Evolutionary conservation across 2,113 vertebrate genomes (phyloP).

Genomic region (Herpetotheres cachinnans): DNA sequence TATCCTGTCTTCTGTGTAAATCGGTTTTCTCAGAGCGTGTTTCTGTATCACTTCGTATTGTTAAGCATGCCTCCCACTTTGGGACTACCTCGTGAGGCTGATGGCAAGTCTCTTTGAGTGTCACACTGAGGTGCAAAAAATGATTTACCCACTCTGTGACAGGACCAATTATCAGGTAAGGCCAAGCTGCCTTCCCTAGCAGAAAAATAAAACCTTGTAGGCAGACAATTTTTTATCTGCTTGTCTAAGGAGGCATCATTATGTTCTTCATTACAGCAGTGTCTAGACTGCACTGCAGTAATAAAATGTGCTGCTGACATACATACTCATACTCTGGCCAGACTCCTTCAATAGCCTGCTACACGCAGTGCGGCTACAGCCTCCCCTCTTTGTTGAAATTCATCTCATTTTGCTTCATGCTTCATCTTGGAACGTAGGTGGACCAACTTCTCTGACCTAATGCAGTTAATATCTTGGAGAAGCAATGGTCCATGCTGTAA

Average conservation of each 20-base stretch:
- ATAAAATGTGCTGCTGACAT: background rate
- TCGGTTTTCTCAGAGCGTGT: background rate
- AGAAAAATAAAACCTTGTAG: background rate
- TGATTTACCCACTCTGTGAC: background rate
- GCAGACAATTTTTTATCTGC: background rate
- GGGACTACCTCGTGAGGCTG: background rate
- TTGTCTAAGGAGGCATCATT: background rate
- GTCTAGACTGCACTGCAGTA: background rate
- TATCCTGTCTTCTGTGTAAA: background rate
- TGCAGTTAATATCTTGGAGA: slow-evolving; percentile 5
- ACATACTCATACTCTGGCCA: background rate
- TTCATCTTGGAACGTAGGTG: background rate
- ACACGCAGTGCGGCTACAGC: fast-evolving
- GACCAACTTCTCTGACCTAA: slow-evolving; percentile 13
- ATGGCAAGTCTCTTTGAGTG: background rate
- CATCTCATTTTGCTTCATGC: background rate
- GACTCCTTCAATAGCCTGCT: background rate
- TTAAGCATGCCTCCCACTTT: background rate
- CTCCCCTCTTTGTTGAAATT: background rate
- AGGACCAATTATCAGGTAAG: background rate
- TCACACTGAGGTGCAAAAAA: background rate
- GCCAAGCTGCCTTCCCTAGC: background rate
- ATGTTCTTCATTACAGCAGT: background rate
- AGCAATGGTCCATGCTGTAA: slow-evolving; percentile 10
- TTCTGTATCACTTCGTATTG: background rate